phyloP scores from a whole-genome alignment of 2,113 vertebrate genomes.

The Lontra canadensis region DNA sequence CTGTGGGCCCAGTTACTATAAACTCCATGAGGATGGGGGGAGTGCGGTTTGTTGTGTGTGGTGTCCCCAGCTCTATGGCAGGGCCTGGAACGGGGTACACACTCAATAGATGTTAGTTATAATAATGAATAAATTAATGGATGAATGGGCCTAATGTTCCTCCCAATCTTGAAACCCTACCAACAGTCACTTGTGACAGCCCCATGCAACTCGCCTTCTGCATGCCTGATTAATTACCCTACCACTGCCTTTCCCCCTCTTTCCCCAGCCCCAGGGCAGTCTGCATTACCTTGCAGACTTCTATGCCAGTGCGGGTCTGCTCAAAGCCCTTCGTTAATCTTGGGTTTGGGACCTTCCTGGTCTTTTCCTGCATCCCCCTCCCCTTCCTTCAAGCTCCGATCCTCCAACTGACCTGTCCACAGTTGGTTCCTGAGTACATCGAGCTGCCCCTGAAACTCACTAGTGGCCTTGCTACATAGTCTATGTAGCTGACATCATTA shows the following conservation, averaged over 20 bases:
- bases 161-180: background rate
- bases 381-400: background rate
- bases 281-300: conserved; percentile 84
- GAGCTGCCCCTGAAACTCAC: conserved; percentile 84
- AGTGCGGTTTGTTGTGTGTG: background rate
- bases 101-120: background rate
- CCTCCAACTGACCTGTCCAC: background rate
- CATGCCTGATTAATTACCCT: background rate
- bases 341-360: background rate
- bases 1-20: background rate
- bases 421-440: conserved; percentile 88
- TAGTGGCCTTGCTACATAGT: conserved; percentile 81
- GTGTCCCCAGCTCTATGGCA: background rate
- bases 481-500: conserved; percentile 86
- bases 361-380: background rate
- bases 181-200: background rate
- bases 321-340: conserved; percentile 90
- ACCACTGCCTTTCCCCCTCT: background rate
- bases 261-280: conserved; percentile 83
- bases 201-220: background rate
- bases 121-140: background rate
- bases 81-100: background rate
- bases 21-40: background rate
- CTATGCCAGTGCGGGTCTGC: conserved; percentile 47
- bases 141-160: background rate